These are phyloP conservation scores for Macheiramphus alcinus DNA, from an alignment of 2,113 vertebrate species.

Conservation along the genomic window DNA sequence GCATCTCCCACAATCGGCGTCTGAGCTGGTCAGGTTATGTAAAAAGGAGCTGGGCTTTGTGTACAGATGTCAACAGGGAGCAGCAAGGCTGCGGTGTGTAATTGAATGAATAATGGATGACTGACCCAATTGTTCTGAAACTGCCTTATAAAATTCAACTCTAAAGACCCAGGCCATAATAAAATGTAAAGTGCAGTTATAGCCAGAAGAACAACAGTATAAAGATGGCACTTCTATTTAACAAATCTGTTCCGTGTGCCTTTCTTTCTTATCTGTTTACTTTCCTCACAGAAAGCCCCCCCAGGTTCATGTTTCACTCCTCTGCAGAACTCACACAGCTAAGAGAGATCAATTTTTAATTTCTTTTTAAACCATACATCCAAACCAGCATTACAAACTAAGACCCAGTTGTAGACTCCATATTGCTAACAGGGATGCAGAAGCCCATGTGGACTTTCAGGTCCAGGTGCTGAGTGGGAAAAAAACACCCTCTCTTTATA, in stretches of 20 bases:
- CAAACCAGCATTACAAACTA: background rate
- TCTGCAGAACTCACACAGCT: background rate
- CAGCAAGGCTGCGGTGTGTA: background rate
- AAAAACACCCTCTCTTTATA: background rate
- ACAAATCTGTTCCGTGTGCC: background rate
- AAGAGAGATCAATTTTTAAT: background rate
- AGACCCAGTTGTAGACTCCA: background rate
- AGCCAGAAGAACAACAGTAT: slow-evolving; percentile 40
- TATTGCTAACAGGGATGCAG: background rate
- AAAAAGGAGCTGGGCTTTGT: slow-evolving; percentile 5
- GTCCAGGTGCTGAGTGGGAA: background rate
- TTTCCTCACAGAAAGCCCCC: background rate
- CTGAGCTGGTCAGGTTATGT: background rate
- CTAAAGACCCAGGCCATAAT: background rate
- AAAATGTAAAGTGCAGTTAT: slow-evolving; percentile 29
- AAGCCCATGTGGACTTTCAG: background rate
- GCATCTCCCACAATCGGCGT: background rate
- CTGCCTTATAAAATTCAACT: background rate
- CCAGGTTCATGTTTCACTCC: background rate
- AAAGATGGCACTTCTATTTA: background rate
- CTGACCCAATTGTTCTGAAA: slow-evolving; percentile 3
- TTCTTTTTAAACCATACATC: background rate
- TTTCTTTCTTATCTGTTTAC: background rate
- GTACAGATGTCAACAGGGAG: background rate
- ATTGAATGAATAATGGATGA: slow-evolving; percentile 30